phyloP scores from a whole-genome alignment of 2,797 vertebrate genomes.

The Buphagus erythrorhynchus region DNA sequence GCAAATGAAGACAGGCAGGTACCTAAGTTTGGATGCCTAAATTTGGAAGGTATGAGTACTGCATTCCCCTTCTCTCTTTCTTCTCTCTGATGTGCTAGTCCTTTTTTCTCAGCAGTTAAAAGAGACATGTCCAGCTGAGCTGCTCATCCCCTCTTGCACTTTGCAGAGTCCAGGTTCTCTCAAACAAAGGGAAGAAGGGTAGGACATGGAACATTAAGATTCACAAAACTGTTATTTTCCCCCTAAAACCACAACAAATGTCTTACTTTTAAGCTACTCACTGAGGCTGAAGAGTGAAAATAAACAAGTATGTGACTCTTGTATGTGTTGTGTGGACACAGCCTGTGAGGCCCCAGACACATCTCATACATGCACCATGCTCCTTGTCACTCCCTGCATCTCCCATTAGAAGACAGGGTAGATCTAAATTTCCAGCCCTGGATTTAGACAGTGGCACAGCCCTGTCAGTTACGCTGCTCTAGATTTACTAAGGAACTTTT shows the following conservation, averaged over 20 bases:
- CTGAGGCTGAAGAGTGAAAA: neutral
- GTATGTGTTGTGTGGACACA: neutral
- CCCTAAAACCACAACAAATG: neutral
- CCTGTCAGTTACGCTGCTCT: neutral
- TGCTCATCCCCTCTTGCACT: neutral
- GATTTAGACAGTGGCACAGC: neutral
- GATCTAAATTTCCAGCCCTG: neutral
- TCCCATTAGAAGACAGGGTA: neutral
- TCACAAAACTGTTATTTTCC: neutral
- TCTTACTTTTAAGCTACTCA: neutral
- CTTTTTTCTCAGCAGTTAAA: neutral
- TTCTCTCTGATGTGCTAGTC: neutral
- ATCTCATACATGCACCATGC: neutral
- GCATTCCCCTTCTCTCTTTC: neutral
- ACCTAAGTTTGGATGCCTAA: neutral
- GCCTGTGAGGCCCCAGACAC: neutral
- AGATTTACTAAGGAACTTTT: neutral
- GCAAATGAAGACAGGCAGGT: neutral
- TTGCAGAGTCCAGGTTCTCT: neutral
- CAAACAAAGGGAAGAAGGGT: neutral
- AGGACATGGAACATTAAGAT: neutral
- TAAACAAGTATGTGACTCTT: neutral
- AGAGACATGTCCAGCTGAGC: neutral
- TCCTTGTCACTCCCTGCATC: neutral
- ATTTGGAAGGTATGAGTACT: conserved; percentile 17